Base-by-base conservation (phyloP, 2,113 vertebrate genomes). In the Isurus oxyrinchus region DNA sequence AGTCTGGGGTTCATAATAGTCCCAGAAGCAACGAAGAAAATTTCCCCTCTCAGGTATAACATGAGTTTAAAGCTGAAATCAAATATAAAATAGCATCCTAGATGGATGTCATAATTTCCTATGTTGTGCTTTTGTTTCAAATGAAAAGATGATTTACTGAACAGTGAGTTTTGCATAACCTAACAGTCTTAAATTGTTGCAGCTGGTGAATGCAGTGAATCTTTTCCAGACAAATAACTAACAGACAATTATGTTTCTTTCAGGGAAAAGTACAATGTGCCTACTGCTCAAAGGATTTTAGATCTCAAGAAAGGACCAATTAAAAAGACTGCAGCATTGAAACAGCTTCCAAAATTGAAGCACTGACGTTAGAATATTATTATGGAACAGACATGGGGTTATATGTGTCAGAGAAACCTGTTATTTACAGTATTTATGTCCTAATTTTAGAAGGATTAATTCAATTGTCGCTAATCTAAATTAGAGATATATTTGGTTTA, bases 321-420 rank as follows among this genome's bases (percentile, higher is more conserved):
- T 96, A 98, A 97, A 97, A 98, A 98, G 97, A 97, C 97, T 57
- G 94, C 96, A 90, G 97, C 96, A 97, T 97, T 97, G 96, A 98
- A 97, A 96, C 97, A 97, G 88, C 97, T 98, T 97, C 98, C 98
- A 69, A 98, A 97, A 96, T 96, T 99, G 81, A 98, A 98, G 35
- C 96, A 96, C 35, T 98, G 97, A 98, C 96, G 97, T 97, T 97
- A 97, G 96, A 90, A 96, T 53, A 95, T 49, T 72, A 53, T 72
- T 72, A 55, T 95, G 67, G 94, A 95, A 55, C 67, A 69, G 23
- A 55, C 67, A 69, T 72, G 44, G 66, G 27, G 94, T 72, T 72
- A 6, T 95, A 2, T 13, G 25, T 95, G 67, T 95, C 63, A 95
- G 67, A 72, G 66, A 72, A 95, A 95, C 66, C 63, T 72, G 66